These are phyloP conservation scores for Leucoma salicis DNA, from an alignment of 2,888 invertebrate species.

Conservation along the genomic window DNA sequence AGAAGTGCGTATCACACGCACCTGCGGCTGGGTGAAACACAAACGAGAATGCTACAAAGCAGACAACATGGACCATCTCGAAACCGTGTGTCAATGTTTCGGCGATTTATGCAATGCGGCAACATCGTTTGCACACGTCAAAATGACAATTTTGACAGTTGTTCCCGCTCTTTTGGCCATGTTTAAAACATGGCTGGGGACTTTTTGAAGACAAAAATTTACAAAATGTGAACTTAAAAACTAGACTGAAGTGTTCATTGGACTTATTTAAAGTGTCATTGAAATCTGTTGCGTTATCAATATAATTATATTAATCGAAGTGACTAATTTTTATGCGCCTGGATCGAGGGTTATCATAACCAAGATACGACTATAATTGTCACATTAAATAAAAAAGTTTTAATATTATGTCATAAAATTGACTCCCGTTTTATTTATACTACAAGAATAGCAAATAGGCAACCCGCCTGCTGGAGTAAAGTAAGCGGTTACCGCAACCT, in stretches of 20 bases:
- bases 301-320: too few relatives aligned
- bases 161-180: slow-evolving; percentile 33
- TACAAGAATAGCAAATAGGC: too few relatives aligned
- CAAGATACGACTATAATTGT: background rate
- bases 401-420: too few relatives aligned
- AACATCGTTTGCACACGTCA: slow-evolving; percentile 33
- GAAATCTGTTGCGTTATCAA: too few relatives aligned
- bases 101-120: slow-evolving; percentile 82
- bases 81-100: slow-evolving; percentile 83
- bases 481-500: too few relatives aligned
- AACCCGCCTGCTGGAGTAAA: too few relatives aligned
- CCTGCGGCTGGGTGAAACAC: slow-evolving; percentile 82
- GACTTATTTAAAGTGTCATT: background rate
- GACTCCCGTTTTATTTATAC: too few relatives aligned
- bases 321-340: too few relatives aligned
- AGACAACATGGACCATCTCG: slow-evolving; percentile 83
- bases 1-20: slow-evolving; percentile 75
- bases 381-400: too few relatives aligned
- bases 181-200: slow-evolving; percentile 40
- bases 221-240: background rate
- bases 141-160: slow-evolving; percentile 36
- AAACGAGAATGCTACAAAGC: slow-evolving; percentile 76
- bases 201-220: slow-evolving; percentile 12
- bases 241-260: background rate
- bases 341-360: slow-evolving; percentile 14